Conservation (phyloP, 2,888 invertebrate genomes). For the Papilio gigon region DNA sequence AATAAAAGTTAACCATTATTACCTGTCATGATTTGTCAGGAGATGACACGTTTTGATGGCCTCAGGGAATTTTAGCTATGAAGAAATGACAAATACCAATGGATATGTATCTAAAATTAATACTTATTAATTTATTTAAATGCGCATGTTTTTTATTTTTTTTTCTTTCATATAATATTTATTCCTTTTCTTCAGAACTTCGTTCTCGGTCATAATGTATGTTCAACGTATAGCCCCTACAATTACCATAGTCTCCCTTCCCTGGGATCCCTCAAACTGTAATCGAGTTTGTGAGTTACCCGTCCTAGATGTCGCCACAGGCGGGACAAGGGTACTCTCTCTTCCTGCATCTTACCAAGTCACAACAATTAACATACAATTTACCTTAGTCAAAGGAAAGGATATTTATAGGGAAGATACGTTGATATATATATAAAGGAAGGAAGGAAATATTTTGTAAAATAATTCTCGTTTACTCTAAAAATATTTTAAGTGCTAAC, state of each 20-base stretch:
- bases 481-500: too few species aligned
- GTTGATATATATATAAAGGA: neutral
- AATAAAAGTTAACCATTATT: neutral
- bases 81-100: too few species aligned
- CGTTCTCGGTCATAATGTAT: neutral
- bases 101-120: too few species aligned
- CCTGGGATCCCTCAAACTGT: slow-evolving; percentile 54
- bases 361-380: slow-evolving; percentile 72
- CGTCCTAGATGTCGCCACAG: slow-evolving; percentile 70
- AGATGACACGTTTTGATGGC: too few species aligned
- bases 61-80: too few species aligned
- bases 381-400: slow-evolving; percentile 45
- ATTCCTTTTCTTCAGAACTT: too few species aligned
- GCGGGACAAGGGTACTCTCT: slow-evolving; percentile 59
- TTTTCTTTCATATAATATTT: too few species aligned
- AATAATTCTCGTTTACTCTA: neutral
- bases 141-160: too few species aligned
- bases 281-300: slow-evolving; percentile 72
- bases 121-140: too few species aligned
- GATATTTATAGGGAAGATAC: neutral
- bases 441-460: neutral
- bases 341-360: slow-evolving; percentile 54
- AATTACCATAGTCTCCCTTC: slow-evolving; percentile 40
- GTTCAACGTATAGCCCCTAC: slow-evolving; percentile 27
- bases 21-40: too few species aligned